phyloP scores from a whole-genome alignment of 2,797 vertebrate species.

The Cottoperca gobio region DNA sequence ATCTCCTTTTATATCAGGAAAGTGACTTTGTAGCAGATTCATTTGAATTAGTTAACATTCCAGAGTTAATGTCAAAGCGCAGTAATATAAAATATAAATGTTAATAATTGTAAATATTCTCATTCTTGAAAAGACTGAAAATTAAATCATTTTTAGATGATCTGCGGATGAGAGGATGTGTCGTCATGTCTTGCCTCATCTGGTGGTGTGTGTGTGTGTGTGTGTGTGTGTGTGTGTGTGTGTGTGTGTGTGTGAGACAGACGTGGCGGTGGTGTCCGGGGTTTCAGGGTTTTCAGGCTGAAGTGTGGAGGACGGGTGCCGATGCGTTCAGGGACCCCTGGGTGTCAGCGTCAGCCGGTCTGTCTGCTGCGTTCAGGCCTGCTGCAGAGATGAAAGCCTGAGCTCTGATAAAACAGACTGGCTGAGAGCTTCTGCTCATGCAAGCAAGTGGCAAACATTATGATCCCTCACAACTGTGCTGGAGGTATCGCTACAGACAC shows the following conservation, averaged over 20 bases:
- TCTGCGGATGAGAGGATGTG: constrained; percentile 26
- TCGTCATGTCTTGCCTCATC: constrained; percentile 13
- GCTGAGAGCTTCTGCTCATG: too few relatives aligned
- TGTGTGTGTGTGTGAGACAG: constrained; percentile 30
- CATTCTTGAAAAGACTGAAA: neutral
- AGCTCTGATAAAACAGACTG: constrained; percentile 43
- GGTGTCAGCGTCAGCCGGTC: constrained; percentile 31
- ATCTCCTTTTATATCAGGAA: neutral
- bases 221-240: constrained; percentile 11
- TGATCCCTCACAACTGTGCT: too few relatives aligned
- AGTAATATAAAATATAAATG: too few relatives aligned
- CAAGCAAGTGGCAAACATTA: too few relatives aligned
- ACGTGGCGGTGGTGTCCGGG: constrained; percentile 21
- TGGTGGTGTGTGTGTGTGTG: constrained; percentile 6
- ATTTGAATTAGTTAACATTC: too few relatives aligned
- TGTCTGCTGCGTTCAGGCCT: constrained; percentile 24
- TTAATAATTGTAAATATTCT: neutral
- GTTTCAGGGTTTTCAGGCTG: constrained; percentile 44
- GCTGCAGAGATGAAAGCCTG: constrained; percentile 68
- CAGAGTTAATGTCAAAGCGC: too few relatives aligned
- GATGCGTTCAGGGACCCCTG: constrained; percentile 68
- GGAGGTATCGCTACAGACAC: too few relatives aligned
- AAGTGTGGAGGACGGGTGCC: constrained; percentile 44
- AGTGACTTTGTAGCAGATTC: neutral
- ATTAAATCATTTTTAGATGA: constrained; percentile 3